Evolutionary conservation across 2,113 vertebrate species (phyloP).

Genomic region (Cynoglossus semilaevis): DNA sequence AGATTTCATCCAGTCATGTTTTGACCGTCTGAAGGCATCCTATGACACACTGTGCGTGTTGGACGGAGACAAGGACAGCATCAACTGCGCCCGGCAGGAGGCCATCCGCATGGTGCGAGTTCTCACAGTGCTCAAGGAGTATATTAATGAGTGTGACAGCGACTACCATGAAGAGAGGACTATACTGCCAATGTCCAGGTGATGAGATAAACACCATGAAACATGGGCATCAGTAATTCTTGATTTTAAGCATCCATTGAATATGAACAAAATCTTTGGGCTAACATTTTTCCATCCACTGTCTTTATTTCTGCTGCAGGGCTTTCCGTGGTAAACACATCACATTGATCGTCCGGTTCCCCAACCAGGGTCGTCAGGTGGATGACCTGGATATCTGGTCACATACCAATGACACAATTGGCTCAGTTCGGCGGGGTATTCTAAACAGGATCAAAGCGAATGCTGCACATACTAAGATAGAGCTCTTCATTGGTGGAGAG

Average conservation of each 20-base stretch:
- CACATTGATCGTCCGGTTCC: slow-evolving; percentile 94
- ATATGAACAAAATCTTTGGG: too few relatives aligned
- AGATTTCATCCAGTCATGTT: slow-evolving; percentile 99
- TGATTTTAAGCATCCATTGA: too few relatives aligned
- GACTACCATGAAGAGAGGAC: slow-evolving; percentile 98
- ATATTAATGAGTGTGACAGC: slow-evolving; percentile 98
- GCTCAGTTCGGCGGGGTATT: slow-evolving; percentile 94
- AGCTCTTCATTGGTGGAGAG: slow-evolving; percentile 95
- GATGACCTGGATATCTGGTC: slow-evolving; percentile 99
- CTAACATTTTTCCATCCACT: background rate
- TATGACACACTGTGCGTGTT: slow-evolving; percentile 96
- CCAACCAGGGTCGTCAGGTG: slow-evolving; percentile 97
- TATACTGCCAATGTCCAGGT: slow-evolving; percentile 99
- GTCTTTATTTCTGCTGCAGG: slow-evolving; percentile 70
- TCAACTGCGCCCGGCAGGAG: slow-evolving; percentile 97
- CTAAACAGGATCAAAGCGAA: slow-evolving; percentile 97
- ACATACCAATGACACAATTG: slow-evolving; percentile 98
- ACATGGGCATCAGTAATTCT: too few relatives aligned
- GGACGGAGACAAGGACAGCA: slow-evolving; percentile 99
- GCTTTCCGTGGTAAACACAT: slow-evolving; percentile 98
- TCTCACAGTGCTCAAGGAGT: slow-evolving; percentile 94
- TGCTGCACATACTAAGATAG: slow-evolving; percentile 95
- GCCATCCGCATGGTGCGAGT: slow-evolving; percentile 98
- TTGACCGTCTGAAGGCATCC: slow-evolving; percentile 97
- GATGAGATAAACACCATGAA: slow-evolving; percentile 28